These are phyloP conservation scores for Lapara coniferarum DNA, from an alignment of 2,888 invertebrate genomes.

Conservation along the genomic window DNA sequence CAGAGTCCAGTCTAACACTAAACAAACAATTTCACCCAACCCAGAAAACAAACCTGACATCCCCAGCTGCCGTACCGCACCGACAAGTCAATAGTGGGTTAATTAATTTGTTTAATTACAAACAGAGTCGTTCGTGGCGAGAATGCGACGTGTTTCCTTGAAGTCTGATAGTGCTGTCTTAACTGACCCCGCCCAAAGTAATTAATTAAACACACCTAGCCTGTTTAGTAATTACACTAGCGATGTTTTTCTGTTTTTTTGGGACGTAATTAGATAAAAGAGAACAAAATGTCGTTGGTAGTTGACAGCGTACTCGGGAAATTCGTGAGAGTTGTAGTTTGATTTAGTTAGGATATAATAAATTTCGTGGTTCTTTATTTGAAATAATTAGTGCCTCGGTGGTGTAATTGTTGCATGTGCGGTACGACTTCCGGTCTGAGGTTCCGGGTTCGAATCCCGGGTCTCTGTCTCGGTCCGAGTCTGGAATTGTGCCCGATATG, in stretches of 20 bases:
- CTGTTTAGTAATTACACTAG: constrained; percentile 3
- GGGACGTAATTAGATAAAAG: not conserved
- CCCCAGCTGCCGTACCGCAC: not conserved
- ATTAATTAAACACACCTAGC: constrained; percentile 23
- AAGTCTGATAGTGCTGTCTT: constrained; percentile 7
- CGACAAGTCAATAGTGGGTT: not conserved
- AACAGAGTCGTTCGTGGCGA: constrained; percentile 4
- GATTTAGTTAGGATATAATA: too few species aligned
- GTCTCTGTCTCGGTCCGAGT: too few species aligned
- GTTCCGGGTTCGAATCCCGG: too few species aligned
- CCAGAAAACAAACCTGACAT: not conserved
- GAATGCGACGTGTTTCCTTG: constrained; percentile 4
- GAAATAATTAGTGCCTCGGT: too few species aligned
- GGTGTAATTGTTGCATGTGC: too few species aligned
- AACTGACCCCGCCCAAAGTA: constrained; percentile 1
- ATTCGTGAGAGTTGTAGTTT: too few species aligned
- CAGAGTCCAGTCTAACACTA: too few species aligned
- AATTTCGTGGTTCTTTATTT: too few species aligned
- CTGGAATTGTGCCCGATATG: too few species aligned
- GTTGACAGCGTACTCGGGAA: not conserved
- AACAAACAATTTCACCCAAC: too few species aligned
- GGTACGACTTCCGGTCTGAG: too few species aligned
- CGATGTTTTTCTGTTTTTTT: not conserved
- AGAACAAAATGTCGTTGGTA: not conserved
- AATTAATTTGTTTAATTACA: constrained; percentile 23